Conservation (phyloP, 2,888 invertebrate genomes). For the Osedax fenrisi region DNA sequence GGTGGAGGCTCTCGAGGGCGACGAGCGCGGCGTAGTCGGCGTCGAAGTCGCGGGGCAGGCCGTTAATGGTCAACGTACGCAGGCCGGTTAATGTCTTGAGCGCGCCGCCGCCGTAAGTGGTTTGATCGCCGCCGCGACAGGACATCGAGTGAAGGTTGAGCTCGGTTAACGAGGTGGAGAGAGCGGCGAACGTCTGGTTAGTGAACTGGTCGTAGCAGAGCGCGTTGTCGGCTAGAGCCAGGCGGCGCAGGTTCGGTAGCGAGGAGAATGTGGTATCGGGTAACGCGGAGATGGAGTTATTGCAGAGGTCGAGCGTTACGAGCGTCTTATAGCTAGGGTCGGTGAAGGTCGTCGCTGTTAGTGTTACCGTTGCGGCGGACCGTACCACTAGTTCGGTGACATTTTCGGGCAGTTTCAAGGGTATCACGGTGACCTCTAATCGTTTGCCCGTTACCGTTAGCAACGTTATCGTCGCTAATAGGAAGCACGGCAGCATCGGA, state of each 20-base stretch:
- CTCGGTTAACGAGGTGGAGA: not conserved
- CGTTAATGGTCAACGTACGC: not conserved
- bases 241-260: not conserved
- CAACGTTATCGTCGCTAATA: too few relatives aligned
- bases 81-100: not conserved
- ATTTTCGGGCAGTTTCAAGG: not conserved
- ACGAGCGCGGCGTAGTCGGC: not conserved
- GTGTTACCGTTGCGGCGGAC: not conserved
- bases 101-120: not conserved
- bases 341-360: not conserved
- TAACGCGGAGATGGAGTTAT: not conserved
- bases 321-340: not conserved
- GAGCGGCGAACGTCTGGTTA: not conserved
- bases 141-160: not conserved
- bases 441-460: too few relatives aligned
- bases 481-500: too few relatives aligned
- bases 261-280: not conserved
- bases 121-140: not conserved
- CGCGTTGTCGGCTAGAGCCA: not conserved
- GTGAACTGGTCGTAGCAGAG: not conserved
- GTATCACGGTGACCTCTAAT: not conserved
- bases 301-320: not conserved
- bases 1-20: not conserved
- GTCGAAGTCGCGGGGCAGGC: not conserved
- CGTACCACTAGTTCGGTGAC: not conserved